phyloP scores from a whole-genome alignment of 2,113 vertebrate genomes.

The Ranitomeya variabilis region DNA sequence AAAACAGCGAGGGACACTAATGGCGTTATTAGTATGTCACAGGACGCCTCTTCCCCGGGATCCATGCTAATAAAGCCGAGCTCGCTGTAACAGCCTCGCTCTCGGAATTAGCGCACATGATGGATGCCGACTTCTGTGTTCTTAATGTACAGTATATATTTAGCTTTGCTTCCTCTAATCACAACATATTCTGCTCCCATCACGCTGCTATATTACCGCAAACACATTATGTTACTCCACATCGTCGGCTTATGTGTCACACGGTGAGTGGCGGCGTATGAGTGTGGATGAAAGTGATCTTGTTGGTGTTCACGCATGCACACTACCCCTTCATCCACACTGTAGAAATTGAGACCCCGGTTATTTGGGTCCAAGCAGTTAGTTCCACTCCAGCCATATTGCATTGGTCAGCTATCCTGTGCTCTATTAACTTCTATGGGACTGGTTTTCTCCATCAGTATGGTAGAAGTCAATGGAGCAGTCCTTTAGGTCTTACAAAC shows the following conservation, averaged over 20 bases:
- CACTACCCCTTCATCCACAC: no score
- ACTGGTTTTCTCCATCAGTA: no score
- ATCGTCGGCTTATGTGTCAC: neutral
- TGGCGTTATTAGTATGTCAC: constrained; percentile 20
- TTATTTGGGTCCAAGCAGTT: no score
- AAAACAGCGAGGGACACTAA: constrained; percentile 1
- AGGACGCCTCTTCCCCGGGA: neutral
- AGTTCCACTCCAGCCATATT: no score
- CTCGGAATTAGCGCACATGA: neutral
- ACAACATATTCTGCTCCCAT: neutral
- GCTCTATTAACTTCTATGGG: no score
- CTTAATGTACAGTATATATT: neutral
- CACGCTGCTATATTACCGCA: neutral
- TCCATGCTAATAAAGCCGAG: neutral
- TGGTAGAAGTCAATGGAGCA: no score
- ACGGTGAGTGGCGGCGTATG: neutral
- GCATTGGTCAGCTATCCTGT: no score
- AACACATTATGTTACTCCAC: neutral
- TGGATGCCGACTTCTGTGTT: neutral
- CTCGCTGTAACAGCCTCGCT: neutral
- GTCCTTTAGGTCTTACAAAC: no score
- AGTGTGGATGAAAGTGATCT: neutral
- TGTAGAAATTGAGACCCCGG: no score
- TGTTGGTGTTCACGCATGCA: no score
- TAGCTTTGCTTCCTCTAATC: neutral